These are phyloP conservation scores for Danionella dracula DNA, from an alignment of 2,797 vertebrate genomes.

Conservation along the genomic window DNA sequence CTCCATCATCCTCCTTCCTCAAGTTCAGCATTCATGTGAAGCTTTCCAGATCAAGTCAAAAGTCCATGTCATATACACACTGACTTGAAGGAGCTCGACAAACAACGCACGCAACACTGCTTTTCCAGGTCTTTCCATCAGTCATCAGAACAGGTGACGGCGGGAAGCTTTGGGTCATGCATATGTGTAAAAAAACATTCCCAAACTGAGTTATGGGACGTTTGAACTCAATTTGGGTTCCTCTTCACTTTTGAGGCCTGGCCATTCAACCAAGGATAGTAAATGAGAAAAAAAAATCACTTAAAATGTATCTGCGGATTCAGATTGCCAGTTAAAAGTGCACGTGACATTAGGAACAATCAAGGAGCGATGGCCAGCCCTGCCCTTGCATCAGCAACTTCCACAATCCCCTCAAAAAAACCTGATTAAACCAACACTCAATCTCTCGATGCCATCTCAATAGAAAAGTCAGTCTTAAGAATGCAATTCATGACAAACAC, in stretches of 20 bases:
- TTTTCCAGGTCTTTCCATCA: slow-evolving; percentile 8
- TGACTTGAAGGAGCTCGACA: neutral
- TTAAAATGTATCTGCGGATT: neutral
- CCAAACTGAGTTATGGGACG: neutral
- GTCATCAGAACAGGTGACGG: slow-evolving; percentile 11
- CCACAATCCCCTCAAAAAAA: slow-evolving; percentile 11
- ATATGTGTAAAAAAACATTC: slow-evolving; percentile 47
- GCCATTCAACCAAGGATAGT: slow-evolving; percentile 10
- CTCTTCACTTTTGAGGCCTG: slow-evolving; percentile 1
- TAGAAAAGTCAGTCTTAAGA: too few species aligned
- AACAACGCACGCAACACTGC: slow-evolving; percentile 3
- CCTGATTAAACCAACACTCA: slow-evolving; percentile 35
- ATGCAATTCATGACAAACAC: too few species aligned
- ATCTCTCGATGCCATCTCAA: slow-evolving; percentile 47
- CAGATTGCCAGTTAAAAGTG: slow-evolving; percentile 42
- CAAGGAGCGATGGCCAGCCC: slow-evolving; percentile 29
- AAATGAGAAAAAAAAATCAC: slow-evolving; percentile 16
- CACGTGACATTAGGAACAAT: slow-evolving; percentile 39
- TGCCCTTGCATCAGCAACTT: slow-evolving; percentile 32
- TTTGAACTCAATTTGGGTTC: neutral
- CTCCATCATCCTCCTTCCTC: slow-evolving; percentile 47
- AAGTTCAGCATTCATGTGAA: slow-evolving; percentile 37
- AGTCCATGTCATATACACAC: slow-evolving; percentile 17
- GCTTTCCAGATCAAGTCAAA: neutral
- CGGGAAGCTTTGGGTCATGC: slow-evolving; percentile 13